A percentile compares a stretch with the other conserved stretches of the same genome.
Evolutionary conservation across 2,888 invertebrate species (phyloP).

Genomic region (Lymantria dispar): DNA sequence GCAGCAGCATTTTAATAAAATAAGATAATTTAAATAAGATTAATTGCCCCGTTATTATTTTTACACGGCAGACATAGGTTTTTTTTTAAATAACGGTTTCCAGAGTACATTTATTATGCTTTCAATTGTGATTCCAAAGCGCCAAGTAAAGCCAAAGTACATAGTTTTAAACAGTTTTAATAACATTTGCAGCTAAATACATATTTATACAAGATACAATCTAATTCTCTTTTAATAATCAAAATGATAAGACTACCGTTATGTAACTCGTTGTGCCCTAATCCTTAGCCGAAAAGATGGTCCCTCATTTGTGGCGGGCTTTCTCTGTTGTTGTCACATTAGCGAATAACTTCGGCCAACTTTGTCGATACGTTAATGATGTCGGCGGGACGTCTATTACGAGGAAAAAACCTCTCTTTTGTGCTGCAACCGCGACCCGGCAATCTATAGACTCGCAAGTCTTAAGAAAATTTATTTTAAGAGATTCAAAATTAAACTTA

Average conservation of each 20-base stretch:
- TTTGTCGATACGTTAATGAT: conserved; percentile 79
- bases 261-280: conserved; percentile 36
- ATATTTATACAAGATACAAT: neutral
- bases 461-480: conserved; percentile 1
- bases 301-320: conserved; percentile 77
- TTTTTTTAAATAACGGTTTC: too few species aligned
- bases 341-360: conserved; percentile 76
- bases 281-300: conserved; percentile 68
- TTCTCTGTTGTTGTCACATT: conserved; percentile 81
- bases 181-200: neutral
- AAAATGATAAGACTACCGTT: neutral
- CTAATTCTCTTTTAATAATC: neutral
- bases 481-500: neutral
- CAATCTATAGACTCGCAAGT: conserved; percentile 5
- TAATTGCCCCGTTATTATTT: too few species aligned
- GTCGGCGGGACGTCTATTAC: conserved; percentile 73
- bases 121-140: too few species aligned
- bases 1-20: too few species aligned
- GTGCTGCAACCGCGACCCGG: conserved; percentile 37
- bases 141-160: too few species aligned
- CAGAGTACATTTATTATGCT: too few species aligned
- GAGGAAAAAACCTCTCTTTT: conserved; percentile 65
- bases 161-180: too few species aligned
- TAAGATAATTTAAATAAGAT: too few species aligned
- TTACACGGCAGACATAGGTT: too few species aligned